Evolutionary conservation across 2,888 invertebrate genomes (phyloP).

Genomic region (Coelinius sp.): DNA sequence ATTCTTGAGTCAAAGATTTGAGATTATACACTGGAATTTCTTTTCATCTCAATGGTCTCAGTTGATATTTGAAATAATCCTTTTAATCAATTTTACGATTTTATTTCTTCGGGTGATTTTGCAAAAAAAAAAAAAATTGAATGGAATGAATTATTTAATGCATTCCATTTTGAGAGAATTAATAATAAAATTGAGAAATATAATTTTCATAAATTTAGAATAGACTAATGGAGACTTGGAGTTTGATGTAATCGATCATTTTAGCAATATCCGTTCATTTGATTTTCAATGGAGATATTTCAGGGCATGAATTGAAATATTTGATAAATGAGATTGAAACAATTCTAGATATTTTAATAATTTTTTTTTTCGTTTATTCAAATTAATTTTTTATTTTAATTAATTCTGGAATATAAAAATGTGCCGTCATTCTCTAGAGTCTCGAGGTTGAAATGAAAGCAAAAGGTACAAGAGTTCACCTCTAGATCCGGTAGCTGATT

Average conservation of each 20-base stretch:
- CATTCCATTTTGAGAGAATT: not conserved
- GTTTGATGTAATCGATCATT: slow-evolving; percentile 17
- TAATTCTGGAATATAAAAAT: too few species aligned
- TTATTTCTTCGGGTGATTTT: not conserved
- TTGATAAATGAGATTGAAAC: not conserved
- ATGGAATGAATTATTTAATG: not conserved
- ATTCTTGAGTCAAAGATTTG: slow-evolving; percentile 1
- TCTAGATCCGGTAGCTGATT: slow-evolving; percentile 55
- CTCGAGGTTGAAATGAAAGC: slow-evolving; percentile 9
- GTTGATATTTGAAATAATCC: not conserved
- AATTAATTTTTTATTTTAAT: too few species aligned
- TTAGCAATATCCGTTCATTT: slow-evolving; percentile 5
- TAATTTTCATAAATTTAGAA: slow-evolving; percentile 8
- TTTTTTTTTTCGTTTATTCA: too few species aligned
- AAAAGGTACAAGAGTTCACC: slow-evolving; percentile 1
- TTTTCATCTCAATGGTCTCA: not conserved
- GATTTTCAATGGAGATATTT: slow-evolving; percentile 10
- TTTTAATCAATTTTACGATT: not conserved
- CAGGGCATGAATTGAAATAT: not conserved
- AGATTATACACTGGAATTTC: slow-evolving; percentile 7
- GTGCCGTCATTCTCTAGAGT: slow-evolving; percentile 27
- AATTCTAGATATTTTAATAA: too few species aligned
- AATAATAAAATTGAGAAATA: not conserved
- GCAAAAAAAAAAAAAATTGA: not conserved
- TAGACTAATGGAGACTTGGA: slow-evolving; percentile 14